phyloP scores from a whole-genome alignment of 2,797 vertebrate species.

The Pogonophryne albipinna region DNA sequence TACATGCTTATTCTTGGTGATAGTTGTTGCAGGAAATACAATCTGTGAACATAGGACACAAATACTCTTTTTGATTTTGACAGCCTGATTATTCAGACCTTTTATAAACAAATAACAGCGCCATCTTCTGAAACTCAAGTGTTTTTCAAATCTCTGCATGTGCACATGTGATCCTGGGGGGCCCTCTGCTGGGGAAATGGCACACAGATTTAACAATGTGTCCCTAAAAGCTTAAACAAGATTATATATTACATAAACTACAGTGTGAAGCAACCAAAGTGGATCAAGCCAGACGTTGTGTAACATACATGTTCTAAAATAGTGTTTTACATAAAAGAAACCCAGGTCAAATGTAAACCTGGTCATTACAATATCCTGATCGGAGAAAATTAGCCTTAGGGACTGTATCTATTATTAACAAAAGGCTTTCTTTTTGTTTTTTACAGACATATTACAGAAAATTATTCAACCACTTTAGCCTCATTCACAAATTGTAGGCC shows the following conservation, averaged over 20 bases:
- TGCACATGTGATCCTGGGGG: conserved; percentile 14
- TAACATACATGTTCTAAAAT: neutral
- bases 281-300: neutral
- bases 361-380: neutral
- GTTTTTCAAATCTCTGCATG: neutral
- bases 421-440: neutral
- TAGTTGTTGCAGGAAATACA: neutral
- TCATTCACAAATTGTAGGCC: neutral
- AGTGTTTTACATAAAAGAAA: neutral
- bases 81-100: conserved; percentile 16
- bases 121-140: conserved; percentile 51
- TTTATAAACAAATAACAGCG: conserved; percentile 68
- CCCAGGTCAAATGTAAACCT: neutral
- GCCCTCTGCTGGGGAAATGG: conserved; percentile 55
- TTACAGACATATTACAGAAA: neutral
- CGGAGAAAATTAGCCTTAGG: neutral
- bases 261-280: neutral
- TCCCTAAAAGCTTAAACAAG: neutral
- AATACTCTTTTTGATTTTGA: conserved; percentile 9
- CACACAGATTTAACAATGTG: neutral
- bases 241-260: neutral
- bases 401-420: neutral
- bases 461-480: neutral
- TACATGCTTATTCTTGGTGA: neutral
- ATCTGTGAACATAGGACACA: neutral